phyloP scores from a whole-genome alignment of 2,113 vertebrate genomes.

The Mobula birostris region DNA sequence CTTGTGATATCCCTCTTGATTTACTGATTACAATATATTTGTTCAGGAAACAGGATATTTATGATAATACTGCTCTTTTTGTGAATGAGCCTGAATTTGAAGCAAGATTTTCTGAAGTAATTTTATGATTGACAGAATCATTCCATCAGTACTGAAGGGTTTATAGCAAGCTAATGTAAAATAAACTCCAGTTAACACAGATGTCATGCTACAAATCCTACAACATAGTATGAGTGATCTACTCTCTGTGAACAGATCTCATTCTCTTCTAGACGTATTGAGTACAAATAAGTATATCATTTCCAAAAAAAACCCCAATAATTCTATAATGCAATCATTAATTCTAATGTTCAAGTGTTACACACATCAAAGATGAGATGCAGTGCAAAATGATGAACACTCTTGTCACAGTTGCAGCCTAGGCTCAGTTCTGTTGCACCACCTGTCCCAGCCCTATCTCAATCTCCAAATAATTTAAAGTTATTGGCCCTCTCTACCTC shows the following conservation, averaged over 20 bases:
- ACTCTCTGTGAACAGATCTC: neutral
- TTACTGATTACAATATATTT: neutral
- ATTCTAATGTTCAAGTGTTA: too few relatives aligned
- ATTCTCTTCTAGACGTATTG: neutral
- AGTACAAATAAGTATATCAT: neutral
- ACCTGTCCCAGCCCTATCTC: neutral
- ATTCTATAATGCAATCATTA: too few relatives aligned
- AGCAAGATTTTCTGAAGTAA: neutral
- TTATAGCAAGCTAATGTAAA: neutral
- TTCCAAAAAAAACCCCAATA: neutral
- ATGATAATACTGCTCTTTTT: neutral
- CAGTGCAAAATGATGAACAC: neutral
- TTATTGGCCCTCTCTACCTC: too few relatives aligned
- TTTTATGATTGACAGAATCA: neutral
- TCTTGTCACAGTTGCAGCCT: neutral
- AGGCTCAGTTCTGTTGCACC: neutral
- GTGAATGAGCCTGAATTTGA: neutral
- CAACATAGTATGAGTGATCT: neutral
- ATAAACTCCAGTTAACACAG: neutral
- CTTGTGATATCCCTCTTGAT: neutral
- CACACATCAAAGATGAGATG: neutral
- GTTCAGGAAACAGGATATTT: neutral
- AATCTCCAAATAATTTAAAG: neutral
- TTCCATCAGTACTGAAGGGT: neutral
- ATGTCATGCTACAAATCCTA: neutral